Evolutionary conservation across 2,797 vertebrate species (phyloP).

Genomic region (Novumbra hubbsi): DNA sequence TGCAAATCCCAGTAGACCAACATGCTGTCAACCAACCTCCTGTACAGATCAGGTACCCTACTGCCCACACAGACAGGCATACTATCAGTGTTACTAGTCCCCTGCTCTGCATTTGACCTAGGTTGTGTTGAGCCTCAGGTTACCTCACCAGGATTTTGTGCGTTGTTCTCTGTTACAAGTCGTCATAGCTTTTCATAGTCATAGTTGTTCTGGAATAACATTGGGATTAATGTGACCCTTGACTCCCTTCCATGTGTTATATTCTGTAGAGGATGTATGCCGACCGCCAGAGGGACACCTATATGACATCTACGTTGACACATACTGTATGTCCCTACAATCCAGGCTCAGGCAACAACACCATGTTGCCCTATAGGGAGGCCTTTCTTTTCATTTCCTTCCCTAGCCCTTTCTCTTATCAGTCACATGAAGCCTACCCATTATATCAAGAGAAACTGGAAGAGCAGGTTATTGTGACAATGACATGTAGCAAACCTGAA

Average conservation of each 20-base stretch:
- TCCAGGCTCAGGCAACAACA: neutral
- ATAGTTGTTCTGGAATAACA: neutral
- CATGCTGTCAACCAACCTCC: neutral
- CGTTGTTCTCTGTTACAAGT: neutral
- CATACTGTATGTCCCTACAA: neutral
- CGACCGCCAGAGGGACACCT: conserved; percentile 2
- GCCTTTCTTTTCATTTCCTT: conserved; percentile 7
- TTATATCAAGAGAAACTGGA: conserved; percentile 46
- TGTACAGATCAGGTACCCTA: conserved; percentile 10
- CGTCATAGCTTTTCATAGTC: too few species aligned
- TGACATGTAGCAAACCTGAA: neutral
- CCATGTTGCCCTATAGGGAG: neutral
- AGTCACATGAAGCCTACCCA: conserved; percentile 33
- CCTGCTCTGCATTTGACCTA: neutral
- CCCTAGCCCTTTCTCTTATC: conserved; percentile 3
- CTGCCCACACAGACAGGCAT: neutral
- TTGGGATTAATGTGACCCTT: neutral
- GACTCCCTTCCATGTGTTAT: neutral
- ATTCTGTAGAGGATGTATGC: neutral
- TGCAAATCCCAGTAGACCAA: conserved; percentile 16
- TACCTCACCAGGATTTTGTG: neutral
- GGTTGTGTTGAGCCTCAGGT: neutral
- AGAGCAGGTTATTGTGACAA: conserved; percentile 41
- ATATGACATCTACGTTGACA: conserved; percentile 1
- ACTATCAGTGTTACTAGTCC: neutral